phyloP scores from a whole-genome alignment of 2,888 invertebrate genomes.

The Oscheius onirici region DNA sequence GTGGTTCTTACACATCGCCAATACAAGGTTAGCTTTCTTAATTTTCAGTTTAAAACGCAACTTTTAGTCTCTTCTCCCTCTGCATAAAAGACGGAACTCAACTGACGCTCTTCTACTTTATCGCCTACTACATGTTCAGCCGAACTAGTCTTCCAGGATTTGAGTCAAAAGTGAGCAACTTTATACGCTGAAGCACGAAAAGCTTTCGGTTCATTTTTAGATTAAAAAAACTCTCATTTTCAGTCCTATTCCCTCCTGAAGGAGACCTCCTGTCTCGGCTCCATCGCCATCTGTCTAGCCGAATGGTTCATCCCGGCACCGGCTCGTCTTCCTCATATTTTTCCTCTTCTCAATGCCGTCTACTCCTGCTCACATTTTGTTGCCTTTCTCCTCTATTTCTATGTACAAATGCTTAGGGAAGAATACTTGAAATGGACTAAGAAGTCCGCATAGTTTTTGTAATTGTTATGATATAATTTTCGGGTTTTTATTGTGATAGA shows the following conservation, averaged over 20 bases:
- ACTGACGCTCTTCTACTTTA: constrained; percentile 36
- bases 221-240: background rate
- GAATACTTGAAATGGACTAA: constrained; percentile 25
- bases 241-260: background rate
- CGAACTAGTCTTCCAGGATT: background rate
- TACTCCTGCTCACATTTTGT: constrained; percentile 85
- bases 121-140: constrained; percentile 18
- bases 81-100: constrained; percentile 62
- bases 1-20: constrained; percentile 47
- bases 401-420: constrained; percentile 22
- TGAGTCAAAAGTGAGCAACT: background rate
- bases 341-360: constrained; percentile 82
- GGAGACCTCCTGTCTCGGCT: background rate
- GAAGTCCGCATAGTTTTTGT: constrained; percentile 15
- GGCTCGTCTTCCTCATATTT: constrained; percentile 82
- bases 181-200: background rate
- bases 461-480: constrained; percentile 17
- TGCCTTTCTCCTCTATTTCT: constrained; percentile 36
- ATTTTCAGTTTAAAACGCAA: background rate
- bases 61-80: constrained; percentile 63
- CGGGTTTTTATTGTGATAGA: background rate
- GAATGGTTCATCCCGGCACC: constrained; percentile 76
- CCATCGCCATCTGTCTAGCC: constrained; percentile 40
- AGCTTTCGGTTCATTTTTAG: background rate
- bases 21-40: constrained; percentile 34